These are phyloP conservation scores for Zoanthus gigantus DNA, from an alignment of 92 coral and sea anemone species.

Conservation along the genomic window DNA sequence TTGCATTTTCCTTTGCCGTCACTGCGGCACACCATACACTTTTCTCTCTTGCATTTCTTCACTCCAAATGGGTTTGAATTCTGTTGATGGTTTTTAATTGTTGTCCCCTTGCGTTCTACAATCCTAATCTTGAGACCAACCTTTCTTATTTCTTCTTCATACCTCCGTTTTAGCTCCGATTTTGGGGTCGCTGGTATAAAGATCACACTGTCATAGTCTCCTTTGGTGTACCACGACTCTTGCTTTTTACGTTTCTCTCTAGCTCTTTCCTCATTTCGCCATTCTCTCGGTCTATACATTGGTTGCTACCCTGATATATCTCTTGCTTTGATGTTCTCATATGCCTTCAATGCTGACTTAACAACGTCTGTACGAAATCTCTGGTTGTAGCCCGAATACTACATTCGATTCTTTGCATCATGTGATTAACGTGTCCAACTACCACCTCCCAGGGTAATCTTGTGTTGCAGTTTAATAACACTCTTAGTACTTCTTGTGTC, in stretches of 20 bases:
- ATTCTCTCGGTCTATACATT: neutral
- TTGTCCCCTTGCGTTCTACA: too few relatives aligned
- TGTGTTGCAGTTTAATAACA: constrained; percentile 38
- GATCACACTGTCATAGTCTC: neutral
- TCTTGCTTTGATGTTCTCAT: neutral
- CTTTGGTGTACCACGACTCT: neutral
- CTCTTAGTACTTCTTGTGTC: constrained; percentile 43
- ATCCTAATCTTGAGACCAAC: neutral
- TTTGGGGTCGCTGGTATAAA: neutral
- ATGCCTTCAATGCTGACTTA: constrained; percentile 38
- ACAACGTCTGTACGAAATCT: constrained; percentile 18
- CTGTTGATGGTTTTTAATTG: too few relatives aligned
- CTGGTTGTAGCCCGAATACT: constrained; percentile 37
- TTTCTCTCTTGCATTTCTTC: too few relatives aligned
- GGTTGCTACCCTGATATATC: neutral
- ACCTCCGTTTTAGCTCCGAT: neutral
- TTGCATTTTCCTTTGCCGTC: too few relatives aligned
- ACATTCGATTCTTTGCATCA: constrained; percentile 20
- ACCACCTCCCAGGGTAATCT: constrained; percentile 19
- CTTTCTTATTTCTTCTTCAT: neutral
- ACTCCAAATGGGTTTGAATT: too few relatives aligned
- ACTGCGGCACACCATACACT: too few relatives aligned
- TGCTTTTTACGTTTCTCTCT: neutral
- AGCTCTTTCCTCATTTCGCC: neutral
- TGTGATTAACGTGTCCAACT: constrained; percentile 1